Percentiles rank a stretch among this genome's conserved stretches.
These are phyloP conservation scores for Ariolimax columbianus DNA, from an alignment of 2,888 invertebrate genomes.

Conservation along the genomic window DNA sequence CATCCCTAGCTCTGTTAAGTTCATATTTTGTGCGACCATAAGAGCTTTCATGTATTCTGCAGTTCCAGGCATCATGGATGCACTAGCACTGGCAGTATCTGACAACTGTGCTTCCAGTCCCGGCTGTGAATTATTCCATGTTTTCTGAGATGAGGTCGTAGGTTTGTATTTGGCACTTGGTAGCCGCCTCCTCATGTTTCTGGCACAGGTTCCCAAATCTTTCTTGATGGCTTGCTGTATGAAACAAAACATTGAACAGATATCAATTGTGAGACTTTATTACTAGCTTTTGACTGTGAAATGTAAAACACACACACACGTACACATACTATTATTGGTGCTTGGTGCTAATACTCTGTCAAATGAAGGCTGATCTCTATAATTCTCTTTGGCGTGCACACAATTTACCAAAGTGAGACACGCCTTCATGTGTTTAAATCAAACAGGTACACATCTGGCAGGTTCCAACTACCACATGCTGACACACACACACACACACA, in stretches of 20 bases:
- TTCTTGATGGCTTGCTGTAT: constrained; percentile 55
- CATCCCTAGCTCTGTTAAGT: constrained; percentile 45
- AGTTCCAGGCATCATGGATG: constrained; percentile 15
- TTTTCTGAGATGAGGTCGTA: constrained; percentile 7
- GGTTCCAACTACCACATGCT: too few relatives aligned
- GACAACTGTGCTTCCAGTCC: constrained; percentile 22
- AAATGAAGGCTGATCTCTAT: too few relatives aligned
- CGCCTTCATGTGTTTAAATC: too few relatives aligned
- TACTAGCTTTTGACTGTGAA: neutral
- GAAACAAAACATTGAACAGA: neutral
- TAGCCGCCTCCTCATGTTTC: constrained; percentile 55
- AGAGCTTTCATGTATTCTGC: constrained; percentile 51
- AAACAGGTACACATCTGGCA: too few relatives aligned
- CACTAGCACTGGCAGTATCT: neutral
- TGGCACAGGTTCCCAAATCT: constrained; percentile 56
- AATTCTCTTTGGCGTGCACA: too few relatives aligned
- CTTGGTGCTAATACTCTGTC: too few relatives aligned
- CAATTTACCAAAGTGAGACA: too few relatives aligned
- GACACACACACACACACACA: too few relatives aligned
- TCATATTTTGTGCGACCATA: constrained; percentile 49
- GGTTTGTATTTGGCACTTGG: constrained; percentile 49
- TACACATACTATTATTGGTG: neutral
- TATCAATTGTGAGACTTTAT: neutral
- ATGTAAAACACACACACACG: too few relatives aligned
- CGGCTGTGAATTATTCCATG: constrained; percentile 18